Evolutionary conservation across 53 echinoderm and acorn worm species (phyloP).

Genomic region (Holothuria scabra): DNA sequence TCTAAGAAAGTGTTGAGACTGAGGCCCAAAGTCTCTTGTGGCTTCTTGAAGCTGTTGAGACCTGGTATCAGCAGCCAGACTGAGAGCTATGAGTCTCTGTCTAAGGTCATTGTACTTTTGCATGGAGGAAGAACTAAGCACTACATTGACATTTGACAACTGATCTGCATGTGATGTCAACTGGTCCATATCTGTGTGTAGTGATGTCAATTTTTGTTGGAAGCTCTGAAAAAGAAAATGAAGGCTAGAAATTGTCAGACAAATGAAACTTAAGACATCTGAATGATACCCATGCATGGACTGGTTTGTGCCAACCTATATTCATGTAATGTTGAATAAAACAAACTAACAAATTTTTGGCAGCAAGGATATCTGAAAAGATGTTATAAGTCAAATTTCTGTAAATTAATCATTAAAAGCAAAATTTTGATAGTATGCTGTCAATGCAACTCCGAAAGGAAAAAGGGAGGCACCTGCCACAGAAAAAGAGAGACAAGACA

Average conservation of each 20-base stretch:
- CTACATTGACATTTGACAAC: conserved; percentile 77
- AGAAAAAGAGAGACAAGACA: too few relatives aligned
- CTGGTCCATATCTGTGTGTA: conserved; percentile 92
- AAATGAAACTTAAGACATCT: not conserved
- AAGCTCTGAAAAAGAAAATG: conserved; percentile 66
- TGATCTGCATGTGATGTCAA: conserved; percentile 76
- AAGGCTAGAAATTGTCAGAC: not conserved
- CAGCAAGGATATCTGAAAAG: too few relatives aligned
- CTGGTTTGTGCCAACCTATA: too few relatives aligned
- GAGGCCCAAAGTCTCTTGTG: conserved; percentile 91
- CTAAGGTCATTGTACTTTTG: conserved; percentile 83
- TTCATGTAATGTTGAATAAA: too few relatives aligned
- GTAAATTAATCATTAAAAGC: too few relatives aligned
- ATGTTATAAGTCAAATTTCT: too few relatives aligned
- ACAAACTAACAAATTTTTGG: too few relatives aligned
- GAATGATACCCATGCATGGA: too few relatives aligned
- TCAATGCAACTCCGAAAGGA: too few relatives aligned
- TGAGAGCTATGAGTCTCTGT: conserved; percentile 76
- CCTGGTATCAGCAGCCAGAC: conserved; percentile 80
- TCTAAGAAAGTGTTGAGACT: conserved; percentile 94
- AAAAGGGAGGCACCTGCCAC: too few relatives aligned
- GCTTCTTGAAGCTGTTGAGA: conserved; percentile 84
- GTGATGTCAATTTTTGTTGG: conserved; percentile 78
- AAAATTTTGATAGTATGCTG: too few relatives aligned
- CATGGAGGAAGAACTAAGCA: conserved; percentile 78